A percentile compares a stretch with the other conserved stretches of the same genome.
These are phyloP conservation scores for Eulithis testata DNA, from an alignment of 2,888 invertebrate genomes.

Conservation along the genomic window DNA sequence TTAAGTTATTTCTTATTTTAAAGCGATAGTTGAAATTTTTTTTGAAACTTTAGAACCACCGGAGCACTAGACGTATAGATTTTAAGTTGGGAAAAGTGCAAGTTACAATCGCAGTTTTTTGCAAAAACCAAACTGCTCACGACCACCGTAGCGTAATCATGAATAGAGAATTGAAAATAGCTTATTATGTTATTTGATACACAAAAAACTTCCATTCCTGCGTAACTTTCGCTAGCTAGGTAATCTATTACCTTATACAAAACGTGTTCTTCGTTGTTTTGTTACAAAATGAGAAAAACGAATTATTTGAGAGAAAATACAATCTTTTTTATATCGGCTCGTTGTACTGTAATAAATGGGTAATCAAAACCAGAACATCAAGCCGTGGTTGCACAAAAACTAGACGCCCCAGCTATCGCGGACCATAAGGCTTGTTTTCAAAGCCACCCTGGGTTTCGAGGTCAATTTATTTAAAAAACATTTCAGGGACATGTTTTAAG, in stretches of 20 bases:
- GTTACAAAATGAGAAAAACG: neutral
- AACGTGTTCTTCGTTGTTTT: conserved; percentile 5
- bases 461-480: conserved; percentile 11
- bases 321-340: conserved; percentile 2
- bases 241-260: conserved; percentile 18
- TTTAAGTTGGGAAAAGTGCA: conserved; percentile 27
- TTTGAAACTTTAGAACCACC: too few relatives aligned
- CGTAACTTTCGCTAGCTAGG: conserved; percentile 54
- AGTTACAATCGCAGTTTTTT: conserved; percentile 33
- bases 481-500: too few relatives aligned
- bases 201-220: conserved; percentile 45
- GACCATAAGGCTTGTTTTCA: conserved; percentile 9
- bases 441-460: conserved; percentile 26
- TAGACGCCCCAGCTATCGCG: conserved; percentile 24
- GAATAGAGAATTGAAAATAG: conserved; percentile 36
- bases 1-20: too few relatives aligned
- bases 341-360: conserved; percentile 14
- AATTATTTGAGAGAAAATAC: neutral
- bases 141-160: conserved; percentile 48
- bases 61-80: neutral
- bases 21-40: too few relatives aligned
- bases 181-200: conserved; percentile 39
- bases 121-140: conserved; percentile 34
- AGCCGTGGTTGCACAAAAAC: conserved; percentile 32
- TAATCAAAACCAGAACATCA: conserved; percentile 39